These are phyloP conservation scores for Drosophila saltans DNA, from an alignment of 1,140 invertebrate species.

Conservation along the genomic window DNA sequence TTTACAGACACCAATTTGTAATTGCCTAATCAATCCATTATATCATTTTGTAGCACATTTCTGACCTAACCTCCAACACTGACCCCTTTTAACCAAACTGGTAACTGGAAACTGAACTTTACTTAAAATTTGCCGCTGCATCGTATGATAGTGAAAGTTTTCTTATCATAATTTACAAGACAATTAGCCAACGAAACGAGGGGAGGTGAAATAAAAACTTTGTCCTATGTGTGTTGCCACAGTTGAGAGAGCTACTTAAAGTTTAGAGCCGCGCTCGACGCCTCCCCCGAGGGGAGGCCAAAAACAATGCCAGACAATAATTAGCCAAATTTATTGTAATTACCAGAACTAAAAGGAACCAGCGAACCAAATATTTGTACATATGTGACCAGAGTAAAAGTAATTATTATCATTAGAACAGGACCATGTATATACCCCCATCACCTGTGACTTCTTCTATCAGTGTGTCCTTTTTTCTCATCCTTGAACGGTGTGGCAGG, in stretches of 20 bases:
- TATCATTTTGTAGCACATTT: slow-evolving; percentile 16
- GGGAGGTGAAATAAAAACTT: slow-evolving; percentile 58
- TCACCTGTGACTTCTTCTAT: not conserved
- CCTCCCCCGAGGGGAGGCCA: too few species aligned
- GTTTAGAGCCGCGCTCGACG: slow-evolving; percentile 55
- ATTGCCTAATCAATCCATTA: slow-evolving; percentile 9
- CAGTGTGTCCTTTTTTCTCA: not conserved
- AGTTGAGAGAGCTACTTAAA: slow-evolving; percentile 53
- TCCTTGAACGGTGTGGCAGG: not conserved
- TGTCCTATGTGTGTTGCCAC: slow-evolving; percentile 30
- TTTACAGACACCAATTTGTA: slow-evolving; percentile 5
- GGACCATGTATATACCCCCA: slow-evolving; percentile 20
- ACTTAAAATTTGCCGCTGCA: not conserved
- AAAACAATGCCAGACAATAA: slow-evolving; percentile 71
- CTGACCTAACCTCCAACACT: slow-evolving; percentile 51
- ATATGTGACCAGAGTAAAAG: slow-evolving; percentile 55
- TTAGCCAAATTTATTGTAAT: slow-evolving; percentile 81
- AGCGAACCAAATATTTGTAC: slow-evolving; percentile 25
- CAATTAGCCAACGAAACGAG: slow-evolving; percentile 63
- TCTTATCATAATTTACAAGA: slow-evolving; percentile 80
- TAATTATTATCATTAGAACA: slow-evolving; percentile 69
- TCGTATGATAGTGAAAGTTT: slow-evolving; percentile 57
- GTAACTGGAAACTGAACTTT: slow-evolving; percentile 25
- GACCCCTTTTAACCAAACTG: slow-evolving; percentile 61
- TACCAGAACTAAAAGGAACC: slow-evolving; percentile 16